Base-by-base conservation (phyloP, 2,888 invertebrate species). In the Phaedon cochleariae region DNA sequence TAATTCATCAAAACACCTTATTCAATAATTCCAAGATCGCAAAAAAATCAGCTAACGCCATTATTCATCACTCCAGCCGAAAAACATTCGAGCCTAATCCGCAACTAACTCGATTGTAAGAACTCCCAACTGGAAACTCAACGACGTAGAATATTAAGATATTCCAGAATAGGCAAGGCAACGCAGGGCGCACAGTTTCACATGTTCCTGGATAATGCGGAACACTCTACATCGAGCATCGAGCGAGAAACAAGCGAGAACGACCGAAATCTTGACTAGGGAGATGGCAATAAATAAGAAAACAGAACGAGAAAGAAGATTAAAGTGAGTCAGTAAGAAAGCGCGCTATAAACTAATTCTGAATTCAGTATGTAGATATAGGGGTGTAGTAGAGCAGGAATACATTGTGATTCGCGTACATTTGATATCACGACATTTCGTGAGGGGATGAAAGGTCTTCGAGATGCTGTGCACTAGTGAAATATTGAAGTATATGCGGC, bases 281-380 rank as follows among this genome's bases (percentile, higher is more conserved):
- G 57, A 45, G 46, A 49, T 51, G 54, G 62, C 49, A 48, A 63
- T 66, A 51, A 85, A 85, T 84, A 84, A 85, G 86, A 86, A 86
- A 87, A 87, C 87, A 87, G 87, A 87, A 88, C 87, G 87, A 87
- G 87, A 87, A 81, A 80, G 79, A 79, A 81, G 84, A 83, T 83
- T 83, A 83, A 82, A 82, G 82, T 15, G 15, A 10, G 31, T 34
- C 41, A 2, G 41, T n/a, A n/a, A 12, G 12, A 15, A 41, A 41
- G 10, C 31, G 31, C 15, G n/a, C 12, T 41, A 41, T 41, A 41
- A n/a, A 15, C 15, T 41, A 4, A 34, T 34, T 34, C 10, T 10
- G 31, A 9, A 34, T 15, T 41, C 15, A 41, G 41, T 2, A 41
- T 41, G 31, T 10, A 6, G 15, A 41, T 41, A 10, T n/a, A n/a